Evolutionary conservation across 2,888 invertebrate species (phyloP), one percentile per base, ranked within the genome.

Genomic region (Lycia hirtaria): DNA sequence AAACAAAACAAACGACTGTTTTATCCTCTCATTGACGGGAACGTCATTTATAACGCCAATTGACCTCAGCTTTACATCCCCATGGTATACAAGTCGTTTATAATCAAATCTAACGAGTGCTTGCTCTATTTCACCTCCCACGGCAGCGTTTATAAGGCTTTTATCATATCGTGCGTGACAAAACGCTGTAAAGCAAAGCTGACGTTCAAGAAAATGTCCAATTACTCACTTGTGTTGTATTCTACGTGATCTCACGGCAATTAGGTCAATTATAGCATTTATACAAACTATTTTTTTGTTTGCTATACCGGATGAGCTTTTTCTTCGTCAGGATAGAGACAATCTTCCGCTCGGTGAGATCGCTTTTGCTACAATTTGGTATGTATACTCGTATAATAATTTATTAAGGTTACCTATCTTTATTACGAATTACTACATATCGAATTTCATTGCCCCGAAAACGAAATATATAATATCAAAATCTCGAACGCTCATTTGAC

Each of bases 201-300:
- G 64, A 67, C 63, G 65, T 69, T 71, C 66, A 65, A 48, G 56
- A 66, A 65, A 67, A 69, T 55, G 66, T 69, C 65, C 71, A 74
- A 76, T 76, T 73, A 76, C 65, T 71, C 70, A 67, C 65, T 72
- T 65, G 67, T 51, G 28, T 37, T 57, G 61, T 47, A 60, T 60
- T 64, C 32, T 47, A 67, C 53, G 61, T 68, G 68, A 69, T 70
- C 63, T 72, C 68, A 68, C 50, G 52, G 40, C 58, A 66, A 64
- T 65, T 49, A 58, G 58, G 51, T 59, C 57, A 48, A 56, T 56
- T 51, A 51, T 12, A 52, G 17, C 19, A 19, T 38, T 49, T 44
- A 50, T 38, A 12, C 20, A 15, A 17, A 45, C n/a, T n/a, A n/a
- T n/a, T n/a, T 55, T 40, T 57, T 54, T 55, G 30, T 43, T 45